Evolutionary conservation across 2,888 invertebrate genomes (phyloP).

Genomic region (Plagodis dolabraria): DNA sequence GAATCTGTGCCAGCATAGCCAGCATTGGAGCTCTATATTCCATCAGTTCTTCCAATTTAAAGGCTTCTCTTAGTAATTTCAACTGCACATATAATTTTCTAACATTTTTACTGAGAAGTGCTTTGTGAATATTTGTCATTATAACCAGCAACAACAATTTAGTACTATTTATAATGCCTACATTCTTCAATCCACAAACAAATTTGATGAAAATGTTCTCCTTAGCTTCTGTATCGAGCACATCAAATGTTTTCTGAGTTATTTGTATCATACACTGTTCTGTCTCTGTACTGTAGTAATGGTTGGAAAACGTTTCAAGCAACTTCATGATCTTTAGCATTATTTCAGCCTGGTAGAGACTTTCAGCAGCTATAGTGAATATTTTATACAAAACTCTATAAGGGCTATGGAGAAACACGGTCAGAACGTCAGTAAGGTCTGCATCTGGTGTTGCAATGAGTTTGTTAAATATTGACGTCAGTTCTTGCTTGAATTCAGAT

Average conservation of each 20-base stretch:
- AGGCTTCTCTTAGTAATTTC: constrained; percentile 56
- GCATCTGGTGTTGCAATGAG: constrained; percentile 53
- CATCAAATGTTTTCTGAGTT: constrained; percentile 52
- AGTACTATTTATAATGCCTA: constrained; percentile 53
- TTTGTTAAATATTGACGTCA: constrained; percentile 72
- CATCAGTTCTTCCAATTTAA: constrained; percentile 54
- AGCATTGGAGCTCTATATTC: constrained; percentile 70
- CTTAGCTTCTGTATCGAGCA: constrained; percentile 51
- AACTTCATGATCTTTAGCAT: constrained; percentile 65
- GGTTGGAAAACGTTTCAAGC: constrained; percentile 59
- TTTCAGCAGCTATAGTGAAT: constrained; percentile 64
- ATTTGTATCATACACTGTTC: constrained; percentile 62
- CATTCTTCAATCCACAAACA: constrained; percentile 57
- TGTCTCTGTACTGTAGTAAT: constrained; percentile 65
- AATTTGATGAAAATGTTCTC: constrained; percentile 62
- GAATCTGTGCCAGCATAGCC: constrained; percentile 70
- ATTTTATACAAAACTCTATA: constrained; percentile 60
- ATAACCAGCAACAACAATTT: constrained; percentile 65
- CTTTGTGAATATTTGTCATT: constrained; percentile 70
- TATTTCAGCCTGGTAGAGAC: constrained; percentile 58
- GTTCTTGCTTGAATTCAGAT: constrained; percentile 49
- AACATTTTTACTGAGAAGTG: constrained; percentile 56
- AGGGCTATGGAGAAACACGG: constrained; percentile 70
- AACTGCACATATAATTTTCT: constrained; percentile 55
- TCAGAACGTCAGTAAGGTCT: constrained; percentile 60